Percentiles rank a stretch among this genome's conserved stretches.
These are phyloP conservation scores for Volucella zonaria DNA, from an alignment of 2,888 invertebrate genomes.

Conservation along the genomic window DNA sequence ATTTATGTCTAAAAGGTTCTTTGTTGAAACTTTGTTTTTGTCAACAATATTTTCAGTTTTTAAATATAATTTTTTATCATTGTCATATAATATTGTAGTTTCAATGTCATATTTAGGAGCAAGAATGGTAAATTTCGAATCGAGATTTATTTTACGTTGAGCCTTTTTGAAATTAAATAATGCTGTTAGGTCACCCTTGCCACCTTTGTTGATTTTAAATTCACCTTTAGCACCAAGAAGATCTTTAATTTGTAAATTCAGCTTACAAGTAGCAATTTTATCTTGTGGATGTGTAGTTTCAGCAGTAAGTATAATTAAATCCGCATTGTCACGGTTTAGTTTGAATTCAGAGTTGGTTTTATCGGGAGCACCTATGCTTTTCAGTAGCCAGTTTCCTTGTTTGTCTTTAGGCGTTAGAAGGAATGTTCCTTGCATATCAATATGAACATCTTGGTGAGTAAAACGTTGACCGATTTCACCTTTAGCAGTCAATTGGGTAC, in stretches of 20 bases:
- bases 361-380: slow-evolving; percentile 78
- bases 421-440: slow-evolving; percentile 79
- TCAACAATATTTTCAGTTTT: slow-evolving; percentile 85
- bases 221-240: slow-evolving; percentile 86
- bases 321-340: slow-evolving; percentile 78
- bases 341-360: slow-evolving; percentile 82
- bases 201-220: slow-evolving; percentile 85
- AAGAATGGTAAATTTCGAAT: slow-evolving; percentile 85
- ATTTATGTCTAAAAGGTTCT: slow-evolving; percentile 84
- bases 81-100: slow-evolving; percentile 87
- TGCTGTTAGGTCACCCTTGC: slow-evolving; percentile 85
- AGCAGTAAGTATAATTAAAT: slow-evolving; percentile 76
- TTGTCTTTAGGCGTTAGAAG: slow-evolving; percentile 78
- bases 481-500: slow-evolving; percentile 78
- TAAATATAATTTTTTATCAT: slow-evolving; percentile 86
- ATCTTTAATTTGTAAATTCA: slow-evolving; percentile 86
- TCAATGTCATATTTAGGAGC: slow-evolving; percentile 86
- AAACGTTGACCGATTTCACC: slow-evolving; percentile 79
- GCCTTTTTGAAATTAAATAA: slow-evolving; percentile 81
- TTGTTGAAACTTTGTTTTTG: slow-evolving; percentile 85
- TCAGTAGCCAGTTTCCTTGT: slow-evolving; percentile 77
- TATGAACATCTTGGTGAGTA: slow-evolving; percentile 78
- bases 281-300: slow-evolving; percentile 80
- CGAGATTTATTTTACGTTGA: slow-evolving; percentile 85
- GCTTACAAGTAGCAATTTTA: slow-evolving; percentile 80